Evolutionary conservation across 2,113 vertebrate species (phyloP).

Genomic region (Lepidothrix coronata): DNA sequence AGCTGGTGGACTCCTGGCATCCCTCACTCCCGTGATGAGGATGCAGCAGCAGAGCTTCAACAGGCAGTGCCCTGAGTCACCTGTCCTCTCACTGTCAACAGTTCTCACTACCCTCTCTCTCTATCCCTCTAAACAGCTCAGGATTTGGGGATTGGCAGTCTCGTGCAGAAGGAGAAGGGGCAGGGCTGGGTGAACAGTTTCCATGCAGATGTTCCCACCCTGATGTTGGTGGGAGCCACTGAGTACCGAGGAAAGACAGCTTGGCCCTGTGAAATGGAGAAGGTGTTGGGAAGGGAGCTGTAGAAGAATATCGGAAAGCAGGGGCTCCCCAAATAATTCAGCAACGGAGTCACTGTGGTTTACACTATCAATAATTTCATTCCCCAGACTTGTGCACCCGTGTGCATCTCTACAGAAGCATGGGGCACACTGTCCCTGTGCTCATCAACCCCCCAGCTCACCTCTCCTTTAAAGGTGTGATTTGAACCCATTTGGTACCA

Average conservation of each 20-base stretch:
- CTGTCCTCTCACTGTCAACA: neutral
- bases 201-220: neutral
- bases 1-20: neutral
- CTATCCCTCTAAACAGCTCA: neutral
- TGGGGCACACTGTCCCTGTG: neutral
- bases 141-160: neutral
- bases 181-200: neutral
- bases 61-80: neutral
- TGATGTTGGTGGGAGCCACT: accelerated
- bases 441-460: accelerated
- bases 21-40: accelerated
- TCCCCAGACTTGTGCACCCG: neutral
- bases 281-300: accelerated
- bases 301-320: accelerated
- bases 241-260: accelerated
- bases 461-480: accelerated
- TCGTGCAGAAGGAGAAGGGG: neutral
- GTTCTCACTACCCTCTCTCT: neutral
- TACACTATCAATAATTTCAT: neutral
- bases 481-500: accelerated
- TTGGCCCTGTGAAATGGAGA: neutral
- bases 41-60: neutral
- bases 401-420: neutral
- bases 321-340: neutral
- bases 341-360: neutral